These are phyloP conservation scores for Sycophila sp. DNA, from an alignment of 1,140 invertebrate genomes.

Conservation along the genomic window DNA sequence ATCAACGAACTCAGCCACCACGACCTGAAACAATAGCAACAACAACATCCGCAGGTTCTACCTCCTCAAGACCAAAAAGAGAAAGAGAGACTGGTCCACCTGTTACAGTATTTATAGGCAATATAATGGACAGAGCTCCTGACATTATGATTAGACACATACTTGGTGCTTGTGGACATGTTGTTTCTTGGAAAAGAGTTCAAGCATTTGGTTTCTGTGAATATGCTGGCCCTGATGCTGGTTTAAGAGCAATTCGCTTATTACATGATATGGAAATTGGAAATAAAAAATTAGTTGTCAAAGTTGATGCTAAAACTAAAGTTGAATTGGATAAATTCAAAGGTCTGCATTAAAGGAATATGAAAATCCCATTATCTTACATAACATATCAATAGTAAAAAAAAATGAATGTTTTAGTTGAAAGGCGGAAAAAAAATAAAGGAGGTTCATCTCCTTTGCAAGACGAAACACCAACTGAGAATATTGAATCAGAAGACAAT, in stretches of 20 bases:
- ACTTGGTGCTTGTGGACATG: conserved; percentile 89
- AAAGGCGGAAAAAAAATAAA: conserved; percentile 70
- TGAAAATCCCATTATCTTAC: too few species aligned
- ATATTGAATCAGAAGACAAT: conserved; percentile 62
- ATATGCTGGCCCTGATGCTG: conserved; percentile 93
- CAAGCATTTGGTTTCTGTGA: conserved; percentile 99
- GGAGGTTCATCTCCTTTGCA: conserved; percentile 70
- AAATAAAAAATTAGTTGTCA: conserved; percentile 93
- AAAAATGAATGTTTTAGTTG: conserved; percentile 61
- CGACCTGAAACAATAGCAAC: conserved; percentile 57
- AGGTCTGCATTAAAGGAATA: too few species aligned
- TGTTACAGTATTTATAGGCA: conserved; percentile 98
- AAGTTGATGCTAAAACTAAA: conserved; percentile 98
- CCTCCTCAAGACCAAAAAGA: conserved; percentile 44
- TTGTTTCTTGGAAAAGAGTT: conserved; percentile 96
- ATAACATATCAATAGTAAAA: too few species aligned
- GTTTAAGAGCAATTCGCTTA: conserved; percentile 90
- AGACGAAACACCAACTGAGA: conserved; percentile 69
- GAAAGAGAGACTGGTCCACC: conserved; percentile 76
- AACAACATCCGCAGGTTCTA: too few species aligned
- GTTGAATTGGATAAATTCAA: conserved; percentile 93
- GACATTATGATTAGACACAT: conserved; percentile 95
- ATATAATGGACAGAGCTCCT: conserved; percentile 95
- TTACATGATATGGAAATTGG: conserved; percentile 94
- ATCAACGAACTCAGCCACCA: conserved; percentile 54